Base-by-base conservation (phyloP, 2,113 vertebrate genomes). In the Eulemur rufifrons region DNA sequence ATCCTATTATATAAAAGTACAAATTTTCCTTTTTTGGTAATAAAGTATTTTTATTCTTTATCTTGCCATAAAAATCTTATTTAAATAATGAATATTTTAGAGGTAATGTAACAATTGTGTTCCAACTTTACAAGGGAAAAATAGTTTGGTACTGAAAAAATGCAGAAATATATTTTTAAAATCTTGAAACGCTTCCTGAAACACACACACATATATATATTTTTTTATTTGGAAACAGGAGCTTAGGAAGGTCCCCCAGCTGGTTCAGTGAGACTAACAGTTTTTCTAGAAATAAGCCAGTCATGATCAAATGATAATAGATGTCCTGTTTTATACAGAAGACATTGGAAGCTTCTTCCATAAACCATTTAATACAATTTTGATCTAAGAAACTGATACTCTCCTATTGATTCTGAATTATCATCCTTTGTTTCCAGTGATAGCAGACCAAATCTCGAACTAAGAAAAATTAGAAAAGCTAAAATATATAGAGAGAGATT, bases 1-100 rank as follows among this genome's bases (percentile, higher is more conserved):
- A 92, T 80, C 37, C 6, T 76, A 66, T 92, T 96, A 94, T 82
- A 63, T 93, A 78, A 95, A 97, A 88, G 59, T 47, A 91, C 52
- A 94, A 90, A 85, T 86, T 93, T n/a, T 78, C 42, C 71, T 95
- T 94, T 96, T 96, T 91, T 77, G 76, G 71, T 89, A 88, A 92
- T 88, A 90, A 88, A 42, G 2, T 82, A 96, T 94, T 96, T 95
- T 93, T 82, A 89, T 96, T 97, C 95, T 76, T 74, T 92, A 66
- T 96, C 71, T 73, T 94, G 61, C 4, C 64, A 88, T 94, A 61
- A 76, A 90, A 96, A 85, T 74, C 39, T 76, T 92, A 86, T 86
- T 92, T 94, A 96, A 97, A 88, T 81, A 52, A n/a, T 84, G 23
- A 63, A 74, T 94, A 84, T 87, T 94, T 91, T 81, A 90, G 21